Evolutionary conservation across 2,797 vertebrate species (phyloP), one percentile per base, ranked within the genome.

Genomic region (Epinephelus malabaricus): DNA sequence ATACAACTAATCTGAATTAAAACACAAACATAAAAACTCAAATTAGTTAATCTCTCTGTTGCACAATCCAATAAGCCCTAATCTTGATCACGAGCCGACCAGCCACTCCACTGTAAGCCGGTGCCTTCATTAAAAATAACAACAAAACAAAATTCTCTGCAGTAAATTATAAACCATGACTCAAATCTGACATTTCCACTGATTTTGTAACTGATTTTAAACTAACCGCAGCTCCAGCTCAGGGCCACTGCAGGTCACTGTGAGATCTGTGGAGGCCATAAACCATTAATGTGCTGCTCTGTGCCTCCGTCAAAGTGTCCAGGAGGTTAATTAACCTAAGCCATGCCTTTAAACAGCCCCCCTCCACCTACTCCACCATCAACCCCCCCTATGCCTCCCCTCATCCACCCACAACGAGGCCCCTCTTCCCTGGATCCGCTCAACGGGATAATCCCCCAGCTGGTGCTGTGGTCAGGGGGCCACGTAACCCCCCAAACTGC

Each of bases 361-460:
- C 51, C 43, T 50, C 38, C 76, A 55, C 70, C 53, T 34, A 23
- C 55, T 30, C 64, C 49, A 19, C 55, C 25, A 50, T 43, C 40
- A 23, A 69, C 53, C 65, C 17, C 51, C 15, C 27, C 45, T 21
- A 62, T 58, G 43, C 23, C 55, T 13, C 81, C 51, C 63, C 70
- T 34, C 61, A 49, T 61, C 62, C 66, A 60, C 58, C 74, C 85
- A 60, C 74, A 87, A 38, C 6, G 6, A 85, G 85, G 88, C 90
- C 89, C 81, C 88, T 89, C 83, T 88, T 73, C 83, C 13, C 83
- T 82, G 83, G 87, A 89, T 82, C 87, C 23, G 81, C 85, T 90
- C 87, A 87, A 83, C 62, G 2, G 88, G 83, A 90, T 95, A 94
- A 95, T 94, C 93, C 86, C 83, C 86, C 92, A 92, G 88, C 92